Evolutionary conservation across 1,140 invertebrate species (phyloP), one percentile per base, ranked within the genome.

Genomic region (Pemphigus obesinymphae): DNA sequence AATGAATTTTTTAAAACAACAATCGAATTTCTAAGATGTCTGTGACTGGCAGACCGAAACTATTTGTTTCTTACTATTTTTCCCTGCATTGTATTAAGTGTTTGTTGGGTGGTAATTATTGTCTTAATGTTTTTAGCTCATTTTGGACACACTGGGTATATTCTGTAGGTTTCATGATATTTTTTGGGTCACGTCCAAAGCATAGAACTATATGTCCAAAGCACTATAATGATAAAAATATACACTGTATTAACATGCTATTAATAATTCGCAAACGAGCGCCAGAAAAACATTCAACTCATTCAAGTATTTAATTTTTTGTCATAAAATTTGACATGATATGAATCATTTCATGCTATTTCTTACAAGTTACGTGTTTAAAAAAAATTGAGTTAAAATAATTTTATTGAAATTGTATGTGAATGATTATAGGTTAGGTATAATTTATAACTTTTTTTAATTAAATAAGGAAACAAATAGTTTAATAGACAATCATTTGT

Each of bases 241-340:
- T 73, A n/a, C 43, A 31, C 10, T 31, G 26, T 31, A 73, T 50
- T 55, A 53, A 80, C 23, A 31, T 20, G 55, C 76, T 80, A 80
- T 61, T 80, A 80, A 80, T 80, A 80, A 61, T 80, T 80, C 40
- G 37, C 50, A 58, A 80, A 80, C 76, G 29, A 80, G 37, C 55
- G 34, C 55, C 55, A 80, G 76, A 3, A 29, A 63, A 76, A 75
- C 20, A 75, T 55, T 78, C 23, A 34, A 43, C 31, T 26, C 20
- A 75, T 55, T 78, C 23, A 34, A 43, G 50, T 26, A 61, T 61
- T 78, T 58, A 58, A 78, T 26, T 80, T 61, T 29, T 29, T 63
- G 31, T 80, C 15, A 11, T 63, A 2, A 17, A 26, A 58, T 40
- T 63, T 61, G 34, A 29, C 37, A 73, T 48, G 13, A n/a, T 72